These are phyloP conservation scores for Biston betularia DNA, from an alignment of 2,888 invertebrate genomes.

Conservation along the genomic window DNA sequence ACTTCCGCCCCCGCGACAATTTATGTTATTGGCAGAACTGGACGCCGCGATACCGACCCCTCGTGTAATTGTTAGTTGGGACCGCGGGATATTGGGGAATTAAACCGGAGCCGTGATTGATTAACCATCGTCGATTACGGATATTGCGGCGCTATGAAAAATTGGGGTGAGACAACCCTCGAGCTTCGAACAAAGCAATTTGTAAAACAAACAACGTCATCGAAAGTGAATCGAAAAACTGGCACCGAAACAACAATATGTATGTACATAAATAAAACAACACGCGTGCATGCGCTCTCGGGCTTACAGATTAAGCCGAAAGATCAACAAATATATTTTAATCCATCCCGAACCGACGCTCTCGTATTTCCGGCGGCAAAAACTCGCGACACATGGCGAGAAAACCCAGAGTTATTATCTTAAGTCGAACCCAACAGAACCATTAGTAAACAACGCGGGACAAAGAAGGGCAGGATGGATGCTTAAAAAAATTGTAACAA, in stretches of 20 bases:
- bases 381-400: conserved; percentile 82
- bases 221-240: conserved; percentile 64
- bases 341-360: conserved; percentile 76
- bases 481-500: conserved; percentile 82
- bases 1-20: conserved; percentile 81
- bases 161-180: conserved; percentile 56
- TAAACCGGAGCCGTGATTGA: conserved; percentile 81
- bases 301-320: conserved; percentile 76
- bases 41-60: conserved; percentile 78
- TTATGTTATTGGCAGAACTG: conserved; percentile 83
- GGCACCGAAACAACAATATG: conserved; percentile 57
- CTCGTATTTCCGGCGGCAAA: conserved; percentile 83
- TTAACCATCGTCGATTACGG: conserved; percentile 78
- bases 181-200: conserved; percentile 56
- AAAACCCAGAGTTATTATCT: conserved; percentile 84
- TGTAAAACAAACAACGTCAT: conserved; percentile 60
- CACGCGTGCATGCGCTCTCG: conserved; percentile 57
- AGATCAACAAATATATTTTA: conserved; percentile 84
- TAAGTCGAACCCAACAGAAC: conserved; percentile 85
- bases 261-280: conserved; percentile 55
- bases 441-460: conserved; percentile 86
- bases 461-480: conserved; percentile 84
- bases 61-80: conserved; percentile 83
- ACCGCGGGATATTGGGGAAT: conserved; percentile 83
- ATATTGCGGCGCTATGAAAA: conserved; percentile 71